Evolutionary conservation across 2,888 invertebrate genomes (phyloP), one percentile per base, ranked within the genome.

Genomic region (Parapristionchus giblindavisi): DNA sequence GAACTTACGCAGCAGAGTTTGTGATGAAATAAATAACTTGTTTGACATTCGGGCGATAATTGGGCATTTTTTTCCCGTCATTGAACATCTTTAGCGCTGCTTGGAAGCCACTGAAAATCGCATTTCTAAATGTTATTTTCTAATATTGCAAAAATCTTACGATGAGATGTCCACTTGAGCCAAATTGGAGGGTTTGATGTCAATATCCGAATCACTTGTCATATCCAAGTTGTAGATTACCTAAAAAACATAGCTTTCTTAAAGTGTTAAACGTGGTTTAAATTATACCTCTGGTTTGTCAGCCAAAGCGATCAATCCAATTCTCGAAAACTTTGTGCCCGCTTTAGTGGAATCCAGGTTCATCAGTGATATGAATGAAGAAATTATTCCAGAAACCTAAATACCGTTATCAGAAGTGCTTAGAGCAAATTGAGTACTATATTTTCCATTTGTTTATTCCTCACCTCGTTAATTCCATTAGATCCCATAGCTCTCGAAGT

Each of bases 1-100:
- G 3, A 11, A 34, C 58, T 32, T 3, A 58, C 58, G 58, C 32
- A 34, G 24, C 58, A 11, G 58, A 58, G 21, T 58, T 58, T 34
- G 58, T 58, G 58, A 58, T 58, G 32, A 58, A 58, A 32, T 58
- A 58, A 34, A 58, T 32, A 17, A 58, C 34, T n/a, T 58, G 3
- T 11, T 32, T 58, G 24, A 34, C 58, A 6, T 32, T 34, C 34
- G 32, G n/a, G 14, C 58, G 58, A 58, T 58, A 58, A 21, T 58
- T 58, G 2, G 58, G 3, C 58, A 58, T 32, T n/a, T 6, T 32
- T 32, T 24, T 2, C 34, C 58, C 58, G 11, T 58, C 58, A 34
- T 58, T 32, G 58, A 58, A 58, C 58, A 58, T 58, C 32, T 32
- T 29, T 11, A 58, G 6, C 2, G 58, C 58, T 2, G 32, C 14